A percentile compares a stretch with the other conserved stretches of the same genome.
phyloP scores from a whole-genome alignment of 2,113 vertebrate genomes.

The Irena cyanogastra region DNA sequence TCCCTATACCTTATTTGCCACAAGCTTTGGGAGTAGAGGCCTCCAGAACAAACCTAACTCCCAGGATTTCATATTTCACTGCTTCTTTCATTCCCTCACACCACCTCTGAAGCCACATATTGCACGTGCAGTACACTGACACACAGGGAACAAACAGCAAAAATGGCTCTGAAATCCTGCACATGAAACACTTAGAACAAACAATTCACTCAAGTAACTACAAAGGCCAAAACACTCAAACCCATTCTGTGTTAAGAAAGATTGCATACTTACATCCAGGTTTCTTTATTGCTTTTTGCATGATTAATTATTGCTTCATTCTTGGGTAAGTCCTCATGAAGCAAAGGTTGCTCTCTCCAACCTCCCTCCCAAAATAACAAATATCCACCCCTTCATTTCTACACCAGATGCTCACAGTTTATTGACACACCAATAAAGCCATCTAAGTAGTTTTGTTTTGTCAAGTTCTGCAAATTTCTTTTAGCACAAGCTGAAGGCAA shows the following conservation, averaged over 20 bases:
- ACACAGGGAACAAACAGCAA: not conserved
- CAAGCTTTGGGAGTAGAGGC: not conserved
- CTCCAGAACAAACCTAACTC: not conserved
- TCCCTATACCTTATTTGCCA: rapidly evolving
- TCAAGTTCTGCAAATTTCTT: not conserved
- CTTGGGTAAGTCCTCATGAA: not conserved
- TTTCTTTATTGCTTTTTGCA: not conserved
- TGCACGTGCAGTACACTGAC: not conserved
- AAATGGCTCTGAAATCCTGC: not conserved
- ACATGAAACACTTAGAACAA: not conserved
- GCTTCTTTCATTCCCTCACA: not conserved
- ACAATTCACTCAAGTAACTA: not conserved
- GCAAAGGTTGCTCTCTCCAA: not conserved
- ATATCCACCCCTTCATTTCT: not conserved
- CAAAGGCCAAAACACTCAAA: not conserved
- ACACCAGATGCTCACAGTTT: not conserved
- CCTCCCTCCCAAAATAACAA: not conserved
- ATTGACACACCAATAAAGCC: not conserved
- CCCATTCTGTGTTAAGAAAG: not conserved
- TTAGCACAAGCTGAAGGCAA: not conserved
- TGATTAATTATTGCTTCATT: not conserved
- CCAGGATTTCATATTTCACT: not conserved
- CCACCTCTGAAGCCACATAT: not conserved
- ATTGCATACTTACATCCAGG: not conserved
- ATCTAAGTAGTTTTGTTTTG: not conserved